Base-by-base conservation (phyloP, 2,797 vertebrate species). In the Scarus forsteni region DNA sequence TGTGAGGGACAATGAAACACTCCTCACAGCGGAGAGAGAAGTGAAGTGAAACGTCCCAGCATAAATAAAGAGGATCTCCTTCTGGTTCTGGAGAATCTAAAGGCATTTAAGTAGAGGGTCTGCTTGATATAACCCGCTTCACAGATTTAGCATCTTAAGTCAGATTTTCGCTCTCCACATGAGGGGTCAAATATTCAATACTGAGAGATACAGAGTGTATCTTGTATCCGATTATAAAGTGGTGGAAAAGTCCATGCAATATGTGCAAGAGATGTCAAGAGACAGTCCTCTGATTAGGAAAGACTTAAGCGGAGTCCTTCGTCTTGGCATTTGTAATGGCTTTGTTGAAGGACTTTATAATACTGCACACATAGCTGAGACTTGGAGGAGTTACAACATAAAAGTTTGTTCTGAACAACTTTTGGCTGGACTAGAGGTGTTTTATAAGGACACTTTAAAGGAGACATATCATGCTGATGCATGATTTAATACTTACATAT, bases 111-210 rank as follows among this genome's bases (percentile, higher is more conserved):
- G 72, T 58, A 40, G 45, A 72, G 57, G 68, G 49, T 83, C 73
- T 66, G 59, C 75, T 80, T 80, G 77, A 76, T 78, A 81, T 55
- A 80, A 78, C 44, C 59, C 50, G 63, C 51, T 82, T 73, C 80
- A 75, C 81, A 82, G 80, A 86, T 77, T 88, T 76, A 77, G 63
- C 61, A 68, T 83, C 72, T 85, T 85, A 70, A 64, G 55, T 44
- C 77, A 51, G 49, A 60, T 60, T 79, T 83, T 77, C 74, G 80
- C 73, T 79, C 81, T 84, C 61, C 35, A 76, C 74, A 66, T 79
- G 45, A 84, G 63, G 70, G 80, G 72, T 85, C 80, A 80, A 36
- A 80, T 79, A 73, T 62, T 80, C 83, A 72, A 49, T 49, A 27
- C 65, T 44, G 10, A 34, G 68, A 81, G 79, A 80, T 63, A 63